Evolutionary conservation across 2,797 vertebrate species (phyloP), one percentile per base, ranked within the genome.

Genomic region (Buceros bicornis): DNA sequence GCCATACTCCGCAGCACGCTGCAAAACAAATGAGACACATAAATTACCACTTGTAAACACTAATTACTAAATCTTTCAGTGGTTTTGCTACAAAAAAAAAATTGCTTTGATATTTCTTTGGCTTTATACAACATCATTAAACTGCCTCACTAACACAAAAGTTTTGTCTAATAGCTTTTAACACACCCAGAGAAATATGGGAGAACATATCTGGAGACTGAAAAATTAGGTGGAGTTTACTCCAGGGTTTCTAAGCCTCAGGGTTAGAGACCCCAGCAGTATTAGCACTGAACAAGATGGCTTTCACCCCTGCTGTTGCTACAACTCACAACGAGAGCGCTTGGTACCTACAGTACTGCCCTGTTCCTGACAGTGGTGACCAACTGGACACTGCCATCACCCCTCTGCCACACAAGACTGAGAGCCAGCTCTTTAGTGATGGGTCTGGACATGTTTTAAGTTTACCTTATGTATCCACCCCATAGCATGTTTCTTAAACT

Each of bases 21-120:
- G 66, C 53, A 87, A 87, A 37, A 54, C 24, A 93, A 87, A 81
- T 6, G 28, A 85, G 35, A n/a, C 53, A 85, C 24, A 72, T 48
- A 64, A 62, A 76, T 84, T 76, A 79, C 28, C 58, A 66, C 58
- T 66, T 71, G 50, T 42, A 70, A 89, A 67, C 33, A 48, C 6
- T 4, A 50, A 25, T 72, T 70, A 43, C 43, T 78, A 58, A 72
- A 65, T 57, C 12, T 71, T 77, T 21, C 37, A 58, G 35, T 64
- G 10, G 5, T 17, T 85, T 81, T 60, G 8, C 11, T 24, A 26
- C 8, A 2, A 11, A 33, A 29, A n/a, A n/a, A 33, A 33, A 33
- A 80, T 48, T 1, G 13, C 29, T 81, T 88, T 26, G 50, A 45
- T 69, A 51, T 5, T 60, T 88, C 51, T 70, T 80, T 79, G 69